These are phyloP conservation scores for Jacana jacana DNA, from an alignment of 2,113 vertebrate genomes.

Conservation along the genomic window DNA sequence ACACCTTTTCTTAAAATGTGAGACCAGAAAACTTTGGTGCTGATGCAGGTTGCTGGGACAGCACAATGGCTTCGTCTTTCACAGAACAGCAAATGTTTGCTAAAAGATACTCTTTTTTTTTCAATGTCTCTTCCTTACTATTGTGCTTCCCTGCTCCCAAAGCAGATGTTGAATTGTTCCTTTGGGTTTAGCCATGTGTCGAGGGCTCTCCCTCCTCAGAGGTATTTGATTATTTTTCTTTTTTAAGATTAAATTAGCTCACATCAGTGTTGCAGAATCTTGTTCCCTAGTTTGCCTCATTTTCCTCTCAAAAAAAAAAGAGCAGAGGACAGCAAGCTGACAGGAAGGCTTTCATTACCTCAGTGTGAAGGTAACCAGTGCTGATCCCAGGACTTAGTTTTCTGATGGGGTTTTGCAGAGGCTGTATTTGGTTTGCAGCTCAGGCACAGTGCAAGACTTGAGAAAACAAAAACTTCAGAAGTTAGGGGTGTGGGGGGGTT, in stretches of 20 bases:
- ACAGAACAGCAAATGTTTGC: not conserved
- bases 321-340: not conserved
- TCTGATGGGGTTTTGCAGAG: rapidly evolving
- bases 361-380: not conserved
- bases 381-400: not conserved
- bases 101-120: not conserved
- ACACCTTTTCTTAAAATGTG: not conserved
- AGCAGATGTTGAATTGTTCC: not conserved
- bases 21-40: not conserved
- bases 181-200: not conserved
- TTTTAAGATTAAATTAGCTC: not conserved
- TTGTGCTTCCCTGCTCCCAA: not conserved
- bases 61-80: not conserved
- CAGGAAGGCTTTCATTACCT: rapidly evolving
- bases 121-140: not conserved
- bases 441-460: not conserved
- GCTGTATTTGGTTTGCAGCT: rapidly evolving
- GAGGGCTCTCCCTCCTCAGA: not conserved
- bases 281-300: not conserved
- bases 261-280: not conserved
- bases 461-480: not conserved
- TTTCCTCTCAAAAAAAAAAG: not conserved
- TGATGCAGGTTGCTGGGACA: not conserved
- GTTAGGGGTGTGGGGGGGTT: not conserved
- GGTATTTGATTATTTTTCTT: not conserved